Evolutionary conservation across 1,140 invertebrate species (phyloP).

Genomic region (Euura lappo): DNA sequence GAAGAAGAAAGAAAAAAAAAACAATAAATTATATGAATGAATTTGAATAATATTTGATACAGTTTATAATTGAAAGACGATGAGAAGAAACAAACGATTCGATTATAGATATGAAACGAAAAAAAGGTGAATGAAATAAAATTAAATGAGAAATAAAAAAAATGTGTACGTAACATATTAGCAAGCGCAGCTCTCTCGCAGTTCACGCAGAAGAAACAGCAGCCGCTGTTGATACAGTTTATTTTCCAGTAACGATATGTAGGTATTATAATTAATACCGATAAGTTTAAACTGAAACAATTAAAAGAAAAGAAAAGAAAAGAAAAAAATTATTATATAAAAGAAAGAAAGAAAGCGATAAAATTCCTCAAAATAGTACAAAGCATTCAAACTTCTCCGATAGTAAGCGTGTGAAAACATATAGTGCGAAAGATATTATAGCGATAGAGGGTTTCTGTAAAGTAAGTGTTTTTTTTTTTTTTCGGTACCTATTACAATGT

Average conservation of each 20-base stretch:
- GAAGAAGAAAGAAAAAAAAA: no score
- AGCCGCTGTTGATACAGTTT: neutral
- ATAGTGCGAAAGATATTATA: conserved; percentile 37
- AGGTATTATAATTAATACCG: neutral
- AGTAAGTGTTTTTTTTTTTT: conserved; percentile 11
- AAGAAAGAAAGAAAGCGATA: no score
- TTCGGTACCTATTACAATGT: conserved; percentile 15
- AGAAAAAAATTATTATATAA: conserved; percentile 44
- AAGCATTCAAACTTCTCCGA: conserved; percentile 49
- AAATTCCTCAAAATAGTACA: conserved; percentile 60
- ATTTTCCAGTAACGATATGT: neutral
- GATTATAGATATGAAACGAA: neutral
- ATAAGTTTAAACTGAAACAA: neutral
- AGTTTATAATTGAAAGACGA: no score
- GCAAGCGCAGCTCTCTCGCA: no score
- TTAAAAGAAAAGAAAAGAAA: neutral
- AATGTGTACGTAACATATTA: no score
- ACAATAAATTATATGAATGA: neutral
- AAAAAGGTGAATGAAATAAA: neutral
- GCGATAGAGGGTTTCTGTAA: conserved; percentile 25
- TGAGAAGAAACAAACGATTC: neutral
- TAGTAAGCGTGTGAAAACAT: conserved; percentile 39
- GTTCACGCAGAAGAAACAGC: no score
- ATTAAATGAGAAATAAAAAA: no score
- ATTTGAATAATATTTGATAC: conserved; percentile 6